Base-by-base conservation (phyloP, 2,113 vertebrate genomes). In the Ceyx cyanopectus region DNA sequence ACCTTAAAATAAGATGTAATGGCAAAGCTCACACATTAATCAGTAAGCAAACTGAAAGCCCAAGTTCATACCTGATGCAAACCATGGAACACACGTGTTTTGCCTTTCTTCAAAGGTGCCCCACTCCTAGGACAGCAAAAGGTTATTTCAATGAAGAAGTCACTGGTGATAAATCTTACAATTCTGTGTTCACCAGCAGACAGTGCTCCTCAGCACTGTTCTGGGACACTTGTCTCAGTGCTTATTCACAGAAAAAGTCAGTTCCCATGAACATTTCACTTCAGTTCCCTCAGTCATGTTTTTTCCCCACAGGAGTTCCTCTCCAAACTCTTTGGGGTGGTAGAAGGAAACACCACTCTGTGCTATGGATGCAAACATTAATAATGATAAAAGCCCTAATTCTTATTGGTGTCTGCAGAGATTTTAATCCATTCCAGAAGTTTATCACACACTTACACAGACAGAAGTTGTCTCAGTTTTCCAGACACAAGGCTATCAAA, bases 61-160 rank as follows among this genome's bases (percentile, higher is more conserved):
- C 5, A 45, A 34, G 15, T 43, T 89, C 68, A 43, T 98, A 99
- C 99, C 99, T 99, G 96, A 95, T 99, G 98, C 54, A 99, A 96
- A 70, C 99, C 99, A 89, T 99, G 98, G 97, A 99, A 99, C 62
- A 98, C 23, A 24, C 98, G 98, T 56, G 97, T 98, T 98, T 99
- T 99, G 76, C 99, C 99, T 92, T 98, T 98, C 96, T 99, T 99
- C 83, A 99, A 96, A 20, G 98, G 92, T 70, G 99, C 98, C 61
- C 99, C 99, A 79, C 98, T 99, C 94, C 99, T 99, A 93, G 81
- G 97, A 85, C 26, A 66, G 81, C 91, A 91, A 76, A 78, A 88
- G 46, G 51, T 26, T 18, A 3, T 84, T 91, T 91, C n/a, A 85
- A 3, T 60, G 43, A 50, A 61, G 8, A 50, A 30, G 9, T 51